Evolutionary conservation across 2,888 invertebrate genomes (phyloP).

Genomic region (Drosophila parthenogenetica): DNA sequence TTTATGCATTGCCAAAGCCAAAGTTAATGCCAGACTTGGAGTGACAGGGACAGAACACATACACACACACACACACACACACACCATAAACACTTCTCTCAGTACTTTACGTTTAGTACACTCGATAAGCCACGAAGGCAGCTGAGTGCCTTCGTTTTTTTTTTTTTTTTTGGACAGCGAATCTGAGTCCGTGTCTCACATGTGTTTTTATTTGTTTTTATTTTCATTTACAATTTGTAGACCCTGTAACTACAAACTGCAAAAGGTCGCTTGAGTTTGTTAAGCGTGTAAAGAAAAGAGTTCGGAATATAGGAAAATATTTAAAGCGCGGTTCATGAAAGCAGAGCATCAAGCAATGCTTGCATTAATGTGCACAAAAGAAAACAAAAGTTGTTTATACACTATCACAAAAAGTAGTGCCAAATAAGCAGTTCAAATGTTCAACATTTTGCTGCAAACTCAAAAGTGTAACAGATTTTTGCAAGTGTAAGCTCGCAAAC

Average conservation of each 20-base stretch:
- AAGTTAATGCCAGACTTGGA: slow-evolving; percentile 33
- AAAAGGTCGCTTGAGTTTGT: neutral
- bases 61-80: slow-evolving; percentile 26
- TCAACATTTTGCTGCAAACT: too few species aligned
- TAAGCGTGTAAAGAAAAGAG: neutral
- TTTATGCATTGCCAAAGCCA: slow-evolving; percentile 42
- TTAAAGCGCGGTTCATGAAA: too few species aligned
- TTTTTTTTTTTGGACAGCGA: slow-evolving; percentile 28
- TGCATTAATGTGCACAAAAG: too few species aligned
- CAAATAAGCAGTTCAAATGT: too few species aligned
- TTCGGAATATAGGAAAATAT: too few species aligned
- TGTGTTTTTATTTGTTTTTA: slow-evolving; percentile 22
- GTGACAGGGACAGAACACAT: slow-evolving; percentile 25
- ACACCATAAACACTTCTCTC: slow-evolving; percentile 6
- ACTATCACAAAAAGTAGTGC: too few species aligned
- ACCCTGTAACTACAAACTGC: neutral
- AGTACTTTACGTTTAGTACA: slow-evolving; percentile 30
- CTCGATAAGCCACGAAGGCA: slow-evolving; percentile 67
- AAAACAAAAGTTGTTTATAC: too few species aligned
- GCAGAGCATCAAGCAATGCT: too few species aligned
- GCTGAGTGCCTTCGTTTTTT: slow-evolving; percentile 51
- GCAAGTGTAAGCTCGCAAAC: too few species aligned
- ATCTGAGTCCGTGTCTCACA: slow-evolving; percentile 50
- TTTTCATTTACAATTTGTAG: slow-evolving; percentile 12
- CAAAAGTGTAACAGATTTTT: too few species aligned